These are phyloP conservation scores for Salticus scenicus DNA, from an alignment of 2,888 invertebrate species.

Conservation along the genomic window DNA sequence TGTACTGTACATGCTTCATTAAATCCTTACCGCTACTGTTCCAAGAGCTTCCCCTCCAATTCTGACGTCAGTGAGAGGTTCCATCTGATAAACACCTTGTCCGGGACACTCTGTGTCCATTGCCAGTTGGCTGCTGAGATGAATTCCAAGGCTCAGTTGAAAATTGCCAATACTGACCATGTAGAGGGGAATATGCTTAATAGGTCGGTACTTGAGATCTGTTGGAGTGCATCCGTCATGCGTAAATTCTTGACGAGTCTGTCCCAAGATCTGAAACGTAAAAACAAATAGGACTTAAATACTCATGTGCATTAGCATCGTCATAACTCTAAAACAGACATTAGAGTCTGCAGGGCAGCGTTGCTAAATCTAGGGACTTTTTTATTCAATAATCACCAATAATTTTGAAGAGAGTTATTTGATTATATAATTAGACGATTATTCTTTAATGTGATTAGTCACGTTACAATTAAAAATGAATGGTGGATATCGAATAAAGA, in stretches of 20 bases:
- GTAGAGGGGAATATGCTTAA: conserved; percentile 69
- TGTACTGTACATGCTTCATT: no score
- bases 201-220: conserved; percentile 46
- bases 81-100: conserved; percentile 35
- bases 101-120: conserved; percentile 45
- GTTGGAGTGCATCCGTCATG: conserved; percentile 63
- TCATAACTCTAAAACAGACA: no score
- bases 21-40: conserved; percentile 67
- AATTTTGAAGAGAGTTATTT: no score
- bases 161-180: conserved; percentile 63
- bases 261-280: conserved; percentile 44
- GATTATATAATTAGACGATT: no score
- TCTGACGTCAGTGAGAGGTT: conserved; percentile 57
- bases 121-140: conserved; percentile 57
- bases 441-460: no score
- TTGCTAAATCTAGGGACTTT: no score
- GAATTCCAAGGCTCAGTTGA: conserved; percentile 68
- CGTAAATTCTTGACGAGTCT: conserved; percentile 61
- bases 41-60: conserved; percentile 69
- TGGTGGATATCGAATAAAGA: no score
- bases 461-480: no score
- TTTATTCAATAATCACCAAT: no score
- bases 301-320: no score
- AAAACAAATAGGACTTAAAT: not conserved
- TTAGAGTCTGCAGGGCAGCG: no score